Evolutionary conservation across 1,140 invertebrate genomes (phyloP).

Genomic region (Zaprionus kolodkinae): DNA sequence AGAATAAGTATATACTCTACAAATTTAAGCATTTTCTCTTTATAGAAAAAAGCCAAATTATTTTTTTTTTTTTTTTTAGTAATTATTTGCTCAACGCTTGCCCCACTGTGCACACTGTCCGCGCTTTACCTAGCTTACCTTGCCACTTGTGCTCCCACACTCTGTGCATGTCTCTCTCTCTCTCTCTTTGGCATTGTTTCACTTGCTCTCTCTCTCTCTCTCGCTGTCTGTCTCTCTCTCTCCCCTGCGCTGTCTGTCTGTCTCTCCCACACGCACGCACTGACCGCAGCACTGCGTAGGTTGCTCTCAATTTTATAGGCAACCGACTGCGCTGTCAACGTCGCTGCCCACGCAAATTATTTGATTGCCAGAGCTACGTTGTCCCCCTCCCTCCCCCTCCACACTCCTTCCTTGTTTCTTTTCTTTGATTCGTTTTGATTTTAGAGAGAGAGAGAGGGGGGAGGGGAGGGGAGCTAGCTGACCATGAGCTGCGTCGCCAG

Average conservation of each 20-base stretch:
- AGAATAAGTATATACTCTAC: no score
- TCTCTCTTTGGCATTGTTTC: slow-evolving; percentile 3
- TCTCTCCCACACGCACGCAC: slow-evolving; percentile 5
- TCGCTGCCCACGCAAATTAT: slow-evolving; percentile 45
- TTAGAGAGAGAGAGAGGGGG: background rate
- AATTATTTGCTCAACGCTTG: background rate
- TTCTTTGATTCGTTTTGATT: slow-evolving; percentile 40
- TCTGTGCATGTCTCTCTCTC: slow-evolving; percentile 7
- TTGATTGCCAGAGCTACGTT: slow-evolving; percentile 30
- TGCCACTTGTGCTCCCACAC: slow-evolving; percentile 15
- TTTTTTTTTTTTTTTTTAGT: no score
- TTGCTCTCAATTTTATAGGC: slow-evolving; percentile 23
- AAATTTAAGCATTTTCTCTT: no score
- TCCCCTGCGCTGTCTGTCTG: background rate
- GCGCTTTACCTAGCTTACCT: slow-evolving; percentile 14
- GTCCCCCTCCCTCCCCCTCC: no score
- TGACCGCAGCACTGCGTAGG: background rate
- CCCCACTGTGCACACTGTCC: background rate
- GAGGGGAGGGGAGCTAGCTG: background rate
- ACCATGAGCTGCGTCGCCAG: slow-evolving; percentile 3
- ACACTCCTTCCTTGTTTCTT: background rate
- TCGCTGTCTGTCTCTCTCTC: slow-evolving; percentile 12
- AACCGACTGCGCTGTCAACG: slow-evolving; percentile 14
- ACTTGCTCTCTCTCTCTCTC: slow-evolving; percentile 11
- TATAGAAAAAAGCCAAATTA: no score